phyloP scores from a whole-genome alignment of 37 sponge, comb jelly and placozoan genomes.

The Oscarella lobularis region DNA sequence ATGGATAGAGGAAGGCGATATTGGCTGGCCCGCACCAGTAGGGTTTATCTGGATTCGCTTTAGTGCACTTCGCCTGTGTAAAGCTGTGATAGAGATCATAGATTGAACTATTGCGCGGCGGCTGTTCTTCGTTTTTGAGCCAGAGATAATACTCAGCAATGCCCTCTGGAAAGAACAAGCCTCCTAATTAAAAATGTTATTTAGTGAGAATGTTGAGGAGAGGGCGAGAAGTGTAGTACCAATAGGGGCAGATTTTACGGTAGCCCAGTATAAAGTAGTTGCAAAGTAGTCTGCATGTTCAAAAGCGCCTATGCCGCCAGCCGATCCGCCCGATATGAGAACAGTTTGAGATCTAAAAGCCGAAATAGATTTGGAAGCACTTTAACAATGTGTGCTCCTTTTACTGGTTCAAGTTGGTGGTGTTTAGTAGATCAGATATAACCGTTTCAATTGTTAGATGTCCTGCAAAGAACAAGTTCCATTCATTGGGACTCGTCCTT shows the following conservation, averaged over 20 bases:
- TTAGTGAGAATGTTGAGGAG: no score
- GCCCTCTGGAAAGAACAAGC: background rate
- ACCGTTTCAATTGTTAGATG: background rate
- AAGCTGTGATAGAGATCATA: background rate
- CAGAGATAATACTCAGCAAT: background rate
- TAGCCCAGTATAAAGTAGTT: background rate
- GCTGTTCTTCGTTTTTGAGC: background rate
- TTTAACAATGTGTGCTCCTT: background rate
- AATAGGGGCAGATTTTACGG: background rate
- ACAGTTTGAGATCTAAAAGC: background rate
- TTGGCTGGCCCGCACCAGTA: constrained; percentile 4
- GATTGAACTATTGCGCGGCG: background rate
- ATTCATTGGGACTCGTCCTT: background rate
- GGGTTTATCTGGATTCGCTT: background rate
- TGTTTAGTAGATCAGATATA: background rate
- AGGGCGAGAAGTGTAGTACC: no score
- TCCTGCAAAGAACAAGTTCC: constrained; percentile 1
- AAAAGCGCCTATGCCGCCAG: constrained; percentile 8
- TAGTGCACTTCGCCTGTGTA: background rate
- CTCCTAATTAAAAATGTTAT: no score
- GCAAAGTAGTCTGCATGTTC: constrained; percentile 9
- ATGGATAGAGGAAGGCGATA: background rate
- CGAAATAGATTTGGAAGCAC: background rate
- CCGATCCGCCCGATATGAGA: background rate
- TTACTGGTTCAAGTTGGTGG: background rate